Conservation (phyloP, 2,888 invertebrate species). For the Eurytoma adleriae region DNA sequence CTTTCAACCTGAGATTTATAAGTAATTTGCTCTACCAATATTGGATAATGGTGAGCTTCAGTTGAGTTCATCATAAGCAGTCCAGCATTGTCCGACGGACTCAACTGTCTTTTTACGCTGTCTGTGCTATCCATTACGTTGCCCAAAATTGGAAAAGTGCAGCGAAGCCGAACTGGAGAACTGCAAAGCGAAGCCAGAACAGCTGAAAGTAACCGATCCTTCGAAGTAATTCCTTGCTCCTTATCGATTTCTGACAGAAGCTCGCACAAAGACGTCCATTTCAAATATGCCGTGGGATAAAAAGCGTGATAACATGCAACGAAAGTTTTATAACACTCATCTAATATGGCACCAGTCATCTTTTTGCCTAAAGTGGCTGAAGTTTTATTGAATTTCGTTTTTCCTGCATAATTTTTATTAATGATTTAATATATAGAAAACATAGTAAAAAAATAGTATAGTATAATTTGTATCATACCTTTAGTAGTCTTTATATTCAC, state of each 20-base stretch:
- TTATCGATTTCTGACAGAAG: conserved; percentile 84
- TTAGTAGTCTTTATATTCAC: conserved; percentile 71
- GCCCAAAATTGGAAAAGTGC: conserved; percentile 85
- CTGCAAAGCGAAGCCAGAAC: conserved; percentile 91
- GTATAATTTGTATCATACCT: conserved; percentile 54
- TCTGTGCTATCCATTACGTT: conserved; percentile 76
- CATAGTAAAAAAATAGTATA: no score
- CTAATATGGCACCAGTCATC: conserved; percentile 86
- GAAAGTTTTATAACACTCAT: conserved; percentile 94
- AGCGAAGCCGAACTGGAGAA: conserved; percentile 84
- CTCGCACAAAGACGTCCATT: conserved; percentile 95
- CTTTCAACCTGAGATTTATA: conserved; percentile 80
- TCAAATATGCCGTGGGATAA: conserved; percentile 94
- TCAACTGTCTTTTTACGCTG: conserved; percentile 78
- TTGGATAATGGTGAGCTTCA: conserved; percentile 85
- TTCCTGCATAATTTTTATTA: conserved; percentile 13
- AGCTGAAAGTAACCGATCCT: conserved; percentile 84
- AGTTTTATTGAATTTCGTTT: conserved; percentile 53
- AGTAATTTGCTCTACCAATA: conserved; percentile 87
- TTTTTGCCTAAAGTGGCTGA: conserved; percentile 69
- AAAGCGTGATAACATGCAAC: conserved; percentile 96
- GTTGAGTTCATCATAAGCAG: conserved; percentile 82
- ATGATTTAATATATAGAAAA: background rate
- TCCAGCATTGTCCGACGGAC: conserved; percentile 84
- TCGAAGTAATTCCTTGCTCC: conserved; percentile 77